phyloP scores from a whole-genome alignment of 1,140 invertebrate genomes.

The Drosophila watanabei region DNA sequence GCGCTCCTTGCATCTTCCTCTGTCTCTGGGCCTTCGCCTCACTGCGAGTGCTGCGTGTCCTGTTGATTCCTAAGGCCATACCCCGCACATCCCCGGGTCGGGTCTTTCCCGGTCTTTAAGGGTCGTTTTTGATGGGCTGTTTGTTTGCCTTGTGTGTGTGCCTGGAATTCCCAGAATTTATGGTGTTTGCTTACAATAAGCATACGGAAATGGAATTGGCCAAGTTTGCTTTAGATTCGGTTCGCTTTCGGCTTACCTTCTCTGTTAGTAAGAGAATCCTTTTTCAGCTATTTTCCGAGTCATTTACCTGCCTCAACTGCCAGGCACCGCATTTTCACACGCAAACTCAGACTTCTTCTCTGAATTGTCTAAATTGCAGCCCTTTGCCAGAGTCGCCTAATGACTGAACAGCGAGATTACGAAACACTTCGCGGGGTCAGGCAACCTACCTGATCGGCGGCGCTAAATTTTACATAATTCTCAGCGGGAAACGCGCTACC shows the following conservation, averaged over 20 bases:
- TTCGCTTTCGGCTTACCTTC: slow-evolving; percentile 29
- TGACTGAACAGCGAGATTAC: slow-evolving; percentile 19
- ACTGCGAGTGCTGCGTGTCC: slow-evolving; percentile 7
- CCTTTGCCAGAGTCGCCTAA: slow-evolving; percentile 27
- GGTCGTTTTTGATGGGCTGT: slow-evolving; percentile 18
- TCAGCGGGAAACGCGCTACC: slow-evolving; percentile 21
- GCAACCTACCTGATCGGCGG: slow-evolving; percentile 20
- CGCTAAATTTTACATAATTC: slow-evolving; percentile 56
- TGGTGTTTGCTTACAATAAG: slow-evolving; percentile 65
- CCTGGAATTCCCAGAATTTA: slow-evolving; percentile 45
- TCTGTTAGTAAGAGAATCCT: slow-evolving; percentile 17
- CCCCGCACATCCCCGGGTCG: slow-evolving; percentile 3
- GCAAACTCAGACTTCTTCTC: slow-evolving; percentile 32
- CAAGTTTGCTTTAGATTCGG: slow-evolving; percentile 27
- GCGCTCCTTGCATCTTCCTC: not conserved
- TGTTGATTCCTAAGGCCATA: slow-evolving; percentile 34
- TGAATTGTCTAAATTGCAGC: slow-evolving; percentile 33
- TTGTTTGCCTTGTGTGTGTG: slow-evolving; percentile 26
- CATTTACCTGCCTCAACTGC: slow-evolving; percentile 4
- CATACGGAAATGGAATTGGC: slow-evolving; percentile 51
- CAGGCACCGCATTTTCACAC: slow-evolving; percentile 51
- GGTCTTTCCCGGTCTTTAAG: slow-evolving; percentile 23
- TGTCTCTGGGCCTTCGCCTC: not conserved
- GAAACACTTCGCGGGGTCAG: slow-evolving; percentile 9
- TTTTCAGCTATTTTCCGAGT: slow-evolving; percentile 14